These are phyloP conservation scores for Nothura maculosa DNA, from an alignment of 2,797 vertebrate species.

Conservation along the genomic window DNA sequence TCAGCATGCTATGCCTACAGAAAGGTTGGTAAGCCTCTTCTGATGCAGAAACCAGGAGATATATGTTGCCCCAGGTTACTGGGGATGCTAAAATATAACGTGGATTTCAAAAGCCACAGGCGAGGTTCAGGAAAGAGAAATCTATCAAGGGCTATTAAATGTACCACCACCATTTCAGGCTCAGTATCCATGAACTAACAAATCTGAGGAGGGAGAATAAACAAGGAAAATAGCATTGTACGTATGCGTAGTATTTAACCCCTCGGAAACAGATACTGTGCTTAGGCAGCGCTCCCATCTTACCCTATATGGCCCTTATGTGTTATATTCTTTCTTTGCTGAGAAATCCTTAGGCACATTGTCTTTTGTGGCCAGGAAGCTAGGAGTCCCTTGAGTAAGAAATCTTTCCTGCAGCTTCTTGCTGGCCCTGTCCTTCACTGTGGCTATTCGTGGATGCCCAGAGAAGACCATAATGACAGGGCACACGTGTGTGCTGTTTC, in stretches of 20 bases:
- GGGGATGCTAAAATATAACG: fast-evolving
- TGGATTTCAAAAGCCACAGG: background rate
- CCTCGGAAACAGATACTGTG: background rate
- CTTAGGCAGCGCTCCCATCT: background rate
- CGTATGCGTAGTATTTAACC: background rate
- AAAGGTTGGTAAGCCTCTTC: background rate
- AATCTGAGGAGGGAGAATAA: background rate
- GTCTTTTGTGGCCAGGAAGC: background rate
- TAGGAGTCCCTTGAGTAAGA: background rate
- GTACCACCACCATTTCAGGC: background rate
- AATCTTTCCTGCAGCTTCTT: background rate
- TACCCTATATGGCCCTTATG: background rate
- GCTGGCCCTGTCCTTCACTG: background rate
- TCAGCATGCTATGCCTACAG: background rate
- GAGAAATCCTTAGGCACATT: background rate
- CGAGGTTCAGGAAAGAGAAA: background rate
- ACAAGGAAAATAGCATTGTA: background rate
- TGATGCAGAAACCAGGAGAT: fast-evolving
- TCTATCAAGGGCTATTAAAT: background rate
- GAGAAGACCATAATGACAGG: background rate
- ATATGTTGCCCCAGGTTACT: fast-evolving
- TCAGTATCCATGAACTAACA: background rate
- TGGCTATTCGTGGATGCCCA: background rate
- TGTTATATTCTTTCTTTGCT: background rate
- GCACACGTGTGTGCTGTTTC: background rate